Conservation (phyloP, 2,797 vertebrate genomes). For the Sebastiscus tertius region DNA sequence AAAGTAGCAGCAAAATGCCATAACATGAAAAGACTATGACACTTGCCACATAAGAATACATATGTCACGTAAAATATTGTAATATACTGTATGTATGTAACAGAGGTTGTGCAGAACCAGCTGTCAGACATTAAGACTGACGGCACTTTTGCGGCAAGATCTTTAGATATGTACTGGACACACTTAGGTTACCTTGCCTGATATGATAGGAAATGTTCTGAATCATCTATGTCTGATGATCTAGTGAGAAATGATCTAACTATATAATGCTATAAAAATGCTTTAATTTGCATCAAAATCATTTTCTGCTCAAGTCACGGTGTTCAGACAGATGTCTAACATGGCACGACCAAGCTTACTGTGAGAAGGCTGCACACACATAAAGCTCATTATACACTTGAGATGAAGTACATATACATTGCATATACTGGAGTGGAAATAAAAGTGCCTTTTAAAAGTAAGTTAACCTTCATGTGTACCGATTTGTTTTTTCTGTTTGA, state of each 20-base stretch:
- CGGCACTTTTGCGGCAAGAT: neutral
- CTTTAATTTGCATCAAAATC: neutral
- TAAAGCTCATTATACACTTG: neutral
- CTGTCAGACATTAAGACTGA: neutral
- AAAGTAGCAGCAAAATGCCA: neutral
- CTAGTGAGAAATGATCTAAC: neutral
- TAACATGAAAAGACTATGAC: neutral
- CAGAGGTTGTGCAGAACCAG: neutral
- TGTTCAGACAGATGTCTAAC: neutral
- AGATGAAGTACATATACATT: neutral
- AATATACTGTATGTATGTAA: neutral
- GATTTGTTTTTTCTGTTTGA: neutral
- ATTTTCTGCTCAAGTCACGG: neutral
- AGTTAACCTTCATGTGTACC: neutral
- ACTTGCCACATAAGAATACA: neutral
- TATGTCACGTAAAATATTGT: neutral
- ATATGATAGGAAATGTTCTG: neutral
- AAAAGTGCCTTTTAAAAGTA: neutral
- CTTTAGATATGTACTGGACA: neutral
- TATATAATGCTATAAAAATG: neutral
- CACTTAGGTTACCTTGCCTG: neutral
- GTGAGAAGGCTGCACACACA: neutral
- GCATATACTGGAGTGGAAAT: neutral
- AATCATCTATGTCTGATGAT: neutral
- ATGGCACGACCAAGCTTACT: neutral